phyloP scores from a whole-genome alignment of 1,140 invertebrate genomes.

The Dreissena polymorpha region DNA sequence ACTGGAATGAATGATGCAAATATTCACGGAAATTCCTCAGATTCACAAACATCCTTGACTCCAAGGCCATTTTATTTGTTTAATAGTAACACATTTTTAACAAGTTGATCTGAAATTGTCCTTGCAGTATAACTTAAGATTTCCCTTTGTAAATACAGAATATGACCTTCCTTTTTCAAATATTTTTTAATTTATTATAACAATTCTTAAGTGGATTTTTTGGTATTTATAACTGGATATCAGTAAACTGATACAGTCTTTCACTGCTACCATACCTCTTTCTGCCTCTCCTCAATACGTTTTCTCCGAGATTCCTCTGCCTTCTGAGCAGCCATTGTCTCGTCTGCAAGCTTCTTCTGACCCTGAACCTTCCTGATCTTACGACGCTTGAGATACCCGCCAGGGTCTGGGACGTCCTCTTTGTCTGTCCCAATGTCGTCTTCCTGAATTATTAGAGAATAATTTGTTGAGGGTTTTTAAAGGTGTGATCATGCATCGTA shows the following conservation, averaged over 20 bases:
- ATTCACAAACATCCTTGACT: background rate
- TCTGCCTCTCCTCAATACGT: conserved; percentile 87
- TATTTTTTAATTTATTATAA: too few species aligned
- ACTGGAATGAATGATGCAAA: conserved; percentile 24
- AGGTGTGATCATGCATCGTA: too few species aligned
- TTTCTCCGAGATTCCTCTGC: conserved; percentile 85
- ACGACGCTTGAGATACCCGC: conserved; percentile 85
- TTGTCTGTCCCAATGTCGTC: background rate
- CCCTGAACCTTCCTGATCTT: conserved; percentile 92
- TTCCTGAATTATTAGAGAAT: background rate
- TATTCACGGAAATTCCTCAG: background rate
- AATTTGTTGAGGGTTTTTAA: too few species aligned
- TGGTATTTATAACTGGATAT: too few species aligned
- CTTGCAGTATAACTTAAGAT: too few species aligned
- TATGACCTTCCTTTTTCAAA: too few species aligned
- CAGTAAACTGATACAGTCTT: too few species aligned
- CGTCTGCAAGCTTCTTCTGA: conserved; percentile 87
- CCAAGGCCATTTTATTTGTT: too few species aligned
- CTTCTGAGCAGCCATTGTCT: conserved; percentile 91
- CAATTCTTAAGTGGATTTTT: too few species aligned
- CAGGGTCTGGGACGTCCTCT: conserved; percentile 42
- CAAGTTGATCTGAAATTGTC: too few species aligned
- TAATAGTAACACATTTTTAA: too few species aligned
- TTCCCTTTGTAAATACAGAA: too few species aligned
- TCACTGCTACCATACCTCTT: conserved; percentile 83